phyloP scores from a whole-genome alignment of 2,797 vertebrate species.

The Sciaenops ocellatus region DNA sequence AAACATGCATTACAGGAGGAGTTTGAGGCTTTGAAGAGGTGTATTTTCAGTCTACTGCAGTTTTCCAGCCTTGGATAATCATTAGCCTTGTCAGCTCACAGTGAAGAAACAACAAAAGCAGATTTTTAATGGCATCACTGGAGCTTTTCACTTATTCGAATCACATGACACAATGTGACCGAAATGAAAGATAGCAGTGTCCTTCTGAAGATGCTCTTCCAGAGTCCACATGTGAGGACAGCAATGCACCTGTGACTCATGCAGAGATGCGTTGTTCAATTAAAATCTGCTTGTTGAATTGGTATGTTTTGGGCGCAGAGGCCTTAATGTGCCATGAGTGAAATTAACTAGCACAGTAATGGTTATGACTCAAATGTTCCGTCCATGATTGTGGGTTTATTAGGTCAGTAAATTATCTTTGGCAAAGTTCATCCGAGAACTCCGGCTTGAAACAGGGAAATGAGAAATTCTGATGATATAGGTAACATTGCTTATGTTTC shows the following conservation, averaged over 20 bases:
- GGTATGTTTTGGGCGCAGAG: slow-evolving; percentile 20
- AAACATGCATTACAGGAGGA: neutral
- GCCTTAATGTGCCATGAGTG: slow-evolving; percentile 15
- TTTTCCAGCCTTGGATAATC: slow-evolving; percentile 33
- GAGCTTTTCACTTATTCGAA: slow-evolving; percentile 35
- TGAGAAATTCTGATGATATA: slow-evolving; percentile 40
- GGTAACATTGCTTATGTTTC: slow-evolving; percentile 10
- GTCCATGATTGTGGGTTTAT: slow-evolving; percentile 35
- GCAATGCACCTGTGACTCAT: slow-evolving; percentile 46
- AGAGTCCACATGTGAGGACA: neutral
- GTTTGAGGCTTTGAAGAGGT: neutral
- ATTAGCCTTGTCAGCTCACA: slow-evolving; percentile 7
- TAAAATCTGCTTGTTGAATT: slow-evolving; percentile 30
- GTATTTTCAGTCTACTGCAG: neutral
- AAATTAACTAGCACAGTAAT: slow-evolving; percentile 53
- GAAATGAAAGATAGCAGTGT: slow-evolving; percentile 22
- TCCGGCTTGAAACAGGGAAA: slow-evolving; percentile 34
- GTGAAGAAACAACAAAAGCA: slow-evolving; percentile 19
- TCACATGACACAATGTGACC: neutral
- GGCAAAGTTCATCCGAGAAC: slow-evolving; percentile 23
- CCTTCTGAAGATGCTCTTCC: slow-evolving; percentile 7
- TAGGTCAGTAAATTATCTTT: slow-evolving; percentile 42
- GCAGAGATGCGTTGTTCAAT: slow-evolving; percentile 40
- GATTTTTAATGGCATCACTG: slow-evolving; percentile 10
- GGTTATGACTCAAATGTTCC: slow-evolving; percentile 50